Evolutionary conservation across 2,888 invertebrate species (phyloP), one percentile per base, ranked within the genome.

Genomic region (Stenoptilia bipunctidactyla): DNA sequence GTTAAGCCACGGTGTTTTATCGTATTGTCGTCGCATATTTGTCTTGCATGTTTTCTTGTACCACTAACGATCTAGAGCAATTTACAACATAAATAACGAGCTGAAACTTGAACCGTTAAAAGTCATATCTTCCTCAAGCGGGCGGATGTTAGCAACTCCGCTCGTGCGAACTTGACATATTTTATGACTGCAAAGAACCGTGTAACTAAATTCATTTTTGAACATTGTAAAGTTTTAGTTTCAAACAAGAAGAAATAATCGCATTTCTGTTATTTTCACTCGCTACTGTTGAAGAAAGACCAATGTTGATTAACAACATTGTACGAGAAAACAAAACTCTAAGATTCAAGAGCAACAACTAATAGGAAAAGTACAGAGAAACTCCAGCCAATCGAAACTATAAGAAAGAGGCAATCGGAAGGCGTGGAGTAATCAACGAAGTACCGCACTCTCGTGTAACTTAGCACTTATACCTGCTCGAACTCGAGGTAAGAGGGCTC

Each of bases 1-100:
- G 59, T 57, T 55, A 49, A 53, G 20, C 8, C 20, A 20, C 8
- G 20, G 52, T 53, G 56, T 55, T 69, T 67, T 70, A 68, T 67
- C 61, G 65, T 54, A 61, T 56, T 66, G 60, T 63, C 54, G 56
- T 54, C 55, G 59, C 56, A 53, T 53, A 61, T 58, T 64, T 63
- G 61, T 61, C 64, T 64, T 55, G 58, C 55, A 51, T 53, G 58
- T 57, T 59, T 53, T 55, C 55, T 48, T 53, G 49, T 54, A 53
- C 56, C 57, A 56, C 64, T 61, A 65, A 66, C 60, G 61, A 68
- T 58, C 58, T 53, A 53, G 53, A 59, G 56, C 55, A 61, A 61
- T 67, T 67, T 65, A 69, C 64, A 56, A 60, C 57, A 56, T 56
- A 63, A 63, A 68, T 64, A 66, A 58, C 49, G 56, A 62, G 55